Conservation (phyloP, 2,888 invertebrate species). For the Dromius quadrimaculatus region DNA sequence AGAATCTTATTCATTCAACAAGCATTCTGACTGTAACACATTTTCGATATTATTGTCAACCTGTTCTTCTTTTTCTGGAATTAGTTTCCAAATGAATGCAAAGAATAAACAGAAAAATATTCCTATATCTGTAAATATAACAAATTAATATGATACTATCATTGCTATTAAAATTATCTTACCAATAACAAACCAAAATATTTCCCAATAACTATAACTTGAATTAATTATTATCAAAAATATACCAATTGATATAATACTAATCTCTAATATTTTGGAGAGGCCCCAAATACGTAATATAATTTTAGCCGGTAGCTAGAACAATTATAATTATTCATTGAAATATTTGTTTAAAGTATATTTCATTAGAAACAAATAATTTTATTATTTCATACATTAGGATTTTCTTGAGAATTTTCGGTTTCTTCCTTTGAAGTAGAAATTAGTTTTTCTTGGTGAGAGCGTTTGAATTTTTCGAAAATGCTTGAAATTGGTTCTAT, state of each 20-base stretch:
- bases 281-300: not conserved
- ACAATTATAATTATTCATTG: not conserved
- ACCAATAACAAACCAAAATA: not conserved
- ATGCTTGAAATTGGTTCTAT: not conserved
- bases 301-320: not conserved
- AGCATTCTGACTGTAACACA: too few relatives aligned
- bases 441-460: not conserved
- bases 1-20: too few relatives aligned
- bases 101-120: too few relatives aligned
- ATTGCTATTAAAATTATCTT: too few relatives aligned
- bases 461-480: not conserved
- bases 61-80: too few relatives aligned
- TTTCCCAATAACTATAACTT: not conserved
- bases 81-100: too few relatives aligned
- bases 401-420: not conserved
- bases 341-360: not conserved
- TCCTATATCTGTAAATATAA: too few relatives aligned
- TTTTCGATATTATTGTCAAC: too few relatives aligned
- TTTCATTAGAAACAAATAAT: not conserved
- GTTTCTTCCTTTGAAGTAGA: not conserved
- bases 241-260: not conserved
- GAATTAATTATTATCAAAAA: not conserved
- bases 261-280: not conserved
- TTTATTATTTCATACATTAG: not conserved
- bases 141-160: too few relatives aligned